Evolutionary conservation across 2,888 invertebrate species (phyloP).

Genomic region (Erynnis tages): DNA sequence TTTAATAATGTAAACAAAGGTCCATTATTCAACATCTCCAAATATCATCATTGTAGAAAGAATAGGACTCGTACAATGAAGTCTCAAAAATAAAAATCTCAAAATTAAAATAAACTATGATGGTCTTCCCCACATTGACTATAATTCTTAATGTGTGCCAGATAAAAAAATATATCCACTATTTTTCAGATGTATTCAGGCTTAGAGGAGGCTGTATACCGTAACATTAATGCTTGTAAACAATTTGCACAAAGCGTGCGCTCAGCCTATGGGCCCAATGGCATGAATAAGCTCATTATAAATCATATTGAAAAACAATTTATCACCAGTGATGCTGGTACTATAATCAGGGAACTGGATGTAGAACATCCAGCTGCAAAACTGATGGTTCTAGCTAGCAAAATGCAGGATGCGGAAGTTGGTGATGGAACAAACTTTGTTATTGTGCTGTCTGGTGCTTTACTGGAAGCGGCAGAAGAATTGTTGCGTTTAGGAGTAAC

Average conservation of each 20-base stretch:
- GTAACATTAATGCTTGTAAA: slow-evolving; percentile 98
- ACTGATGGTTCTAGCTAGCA: slow-evolving; percentile 96
- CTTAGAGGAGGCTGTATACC: slow-evolving; percentile 97
- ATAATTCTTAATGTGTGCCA: no score
- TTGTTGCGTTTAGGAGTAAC: slow-evolving; percentile 96
- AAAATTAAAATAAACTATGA: no score
- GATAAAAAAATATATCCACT: no score
- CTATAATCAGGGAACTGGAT: slow-evolving; percentile 97
- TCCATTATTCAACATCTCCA: no score
- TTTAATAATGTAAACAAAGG: no score
- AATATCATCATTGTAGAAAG: no score
- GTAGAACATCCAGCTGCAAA: slow-evolving; percentile 99
- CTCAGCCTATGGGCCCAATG: slow-evolving; percentile 98
- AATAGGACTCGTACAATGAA: no score
- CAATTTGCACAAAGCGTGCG: slow-evolving; percentile 96
- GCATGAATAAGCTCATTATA: slow-evolving; percentile 99
- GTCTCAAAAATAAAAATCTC: no score
- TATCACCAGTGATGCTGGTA: slow-evolving; percentile 99
- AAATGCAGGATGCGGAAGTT: slow-evolving; percentile 99
- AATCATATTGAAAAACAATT: slow-evolving; percentile 99
- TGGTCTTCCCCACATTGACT: no score
- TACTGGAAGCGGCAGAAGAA: slow-evolving; percentile 96
- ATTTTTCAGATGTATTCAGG: slow-evolving; percentile 88
- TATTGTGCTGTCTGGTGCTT: slow-evolving; percentile 95
- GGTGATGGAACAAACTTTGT: slow-evolving; percentile 99